These are phyloP conservation scores for Echinometra lucunter DNA, from an alignment of 53 echinoderm and acorn worm species.

Conservation along the genomic window DNA sequence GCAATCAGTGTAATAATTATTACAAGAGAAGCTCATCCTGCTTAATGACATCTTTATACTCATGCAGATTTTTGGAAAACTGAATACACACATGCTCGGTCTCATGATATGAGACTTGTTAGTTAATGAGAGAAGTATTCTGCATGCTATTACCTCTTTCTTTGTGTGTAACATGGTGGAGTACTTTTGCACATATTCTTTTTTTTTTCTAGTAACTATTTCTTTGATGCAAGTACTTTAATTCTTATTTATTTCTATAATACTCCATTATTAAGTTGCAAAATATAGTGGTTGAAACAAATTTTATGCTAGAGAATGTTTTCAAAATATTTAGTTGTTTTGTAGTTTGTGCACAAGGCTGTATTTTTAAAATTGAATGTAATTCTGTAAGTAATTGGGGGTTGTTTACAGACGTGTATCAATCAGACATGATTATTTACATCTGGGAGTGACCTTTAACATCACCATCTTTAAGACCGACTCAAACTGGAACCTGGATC, in stretches of 20 bases:
- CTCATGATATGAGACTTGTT: too few relatives aligned
- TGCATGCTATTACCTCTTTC: neutral
- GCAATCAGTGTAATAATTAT: neutral
- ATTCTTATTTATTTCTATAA: constrained; percentile 39
- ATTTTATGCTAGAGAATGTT: too few relatives aligned
- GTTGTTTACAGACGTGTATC: too few relatives aligned
- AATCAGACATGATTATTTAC: too few relatives aligned
- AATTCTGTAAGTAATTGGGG: neutral
- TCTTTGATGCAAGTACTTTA: constrained; percentile 12
- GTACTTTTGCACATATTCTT: neutral
- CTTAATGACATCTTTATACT: too few relatives aligned
- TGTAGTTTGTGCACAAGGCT: neutral
- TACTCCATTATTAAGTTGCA: neutral
- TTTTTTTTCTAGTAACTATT: neutral
- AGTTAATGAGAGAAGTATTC: neutral
- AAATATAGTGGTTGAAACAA: neutral
- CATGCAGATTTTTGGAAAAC: too few relatives aligned
- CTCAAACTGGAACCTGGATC: too few relatives aligned
- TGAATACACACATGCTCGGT: too few relatives aligned
- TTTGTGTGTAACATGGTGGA: neutral
- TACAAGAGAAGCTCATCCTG: neutral
- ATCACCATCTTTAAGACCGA: too few relatives aligned
- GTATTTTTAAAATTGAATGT: neutral
- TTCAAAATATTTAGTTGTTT: neutral
- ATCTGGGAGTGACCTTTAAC: too few relatives aligned